A percentile compares a stretch with the other conserved stretches of the same genome.
Conservation (phyloP, 2,113 vertebrate species). For the Perognathus longimembris region DNA sequence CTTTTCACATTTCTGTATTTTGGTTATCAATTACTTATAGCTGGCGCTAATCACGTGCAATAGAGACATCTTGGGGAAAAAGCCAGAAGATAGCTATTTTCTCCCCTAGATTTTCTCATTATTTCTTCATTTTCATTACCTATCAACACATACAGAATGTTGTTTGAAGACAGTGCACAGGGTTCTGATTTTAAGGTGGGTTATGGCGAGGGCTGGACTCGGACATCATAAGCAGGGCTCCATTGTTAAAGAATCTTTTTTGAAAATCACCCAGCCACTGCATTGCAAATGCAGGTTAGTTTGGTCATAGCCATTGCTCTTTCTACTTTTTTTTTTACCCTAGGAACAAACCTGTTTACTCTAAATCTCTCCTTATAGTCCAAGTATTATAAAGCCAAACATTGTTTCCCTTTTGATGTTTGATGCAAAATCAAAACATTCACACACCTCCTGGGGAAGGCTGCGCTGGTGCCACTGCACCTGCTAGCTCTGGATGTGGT, state of each 20-base stretch:
- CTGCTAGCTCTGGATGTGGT: neutral
- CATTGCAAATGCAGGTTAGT: neutral
- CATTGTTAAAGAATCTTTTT: neutral
- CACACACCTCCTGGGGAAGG: neutral
- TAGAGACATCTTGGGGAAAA: neutral
- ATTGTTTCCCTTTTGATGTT: constrained; percentile 12
- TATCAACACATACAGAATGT: rapidly evolving
- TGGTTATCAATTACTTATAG: neutral
- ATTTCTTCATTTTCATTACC: neutral
- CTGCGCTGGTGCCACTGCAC: neutral
- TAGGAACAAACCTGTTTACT: neutral
- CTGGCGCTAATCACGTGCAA: neutral
- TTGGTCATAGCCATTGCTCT: neutral
- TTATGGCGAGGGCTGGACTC: neutral
- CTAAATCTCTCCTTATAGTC: neutral
- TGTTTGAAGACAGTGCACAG: neutral
- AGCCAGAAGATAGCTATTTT: neutral
- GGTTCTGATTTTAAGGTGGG: neutral
- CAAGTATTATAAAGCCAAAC: neutral
- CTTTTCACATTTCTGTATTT: neutral
- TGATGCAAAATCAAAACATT: neutral
- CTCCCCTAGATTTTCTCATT: neutral
- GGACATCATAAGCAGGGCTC: neutral
- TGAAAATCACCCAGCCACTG: neutral
- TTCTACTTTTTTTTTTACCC: neutral